These are phyloP conservation scores for Micrasema minimum DNA, from an alignment of 1,140 invertebrate species.

Conservation along the genomic window DNA sequence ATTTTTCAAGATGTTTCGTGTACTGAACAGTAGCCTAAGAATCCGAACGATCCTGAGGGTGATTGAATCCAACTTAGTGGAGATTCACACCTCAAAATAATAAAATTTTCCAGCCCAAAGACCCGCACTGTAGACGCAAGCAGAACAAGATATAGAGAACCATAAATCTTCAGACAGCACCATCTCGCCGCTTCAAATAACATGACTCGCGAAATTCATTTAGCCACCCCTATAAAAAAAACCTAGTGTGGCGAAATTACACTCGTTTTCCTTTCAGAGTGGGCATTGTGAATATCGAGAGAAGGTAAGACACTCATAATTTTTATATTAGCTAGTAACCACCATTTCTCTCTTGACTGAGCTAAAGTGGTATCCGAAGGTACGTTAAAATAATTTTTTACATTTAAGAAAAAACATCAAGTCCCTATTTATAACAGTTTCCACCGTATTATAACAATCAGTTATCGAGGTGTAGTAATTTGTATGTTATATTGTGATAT, in stretches of 20 bases:
- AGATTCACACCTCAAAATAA: slow-evolving; percentile 34
- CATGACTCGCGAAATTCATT: slow-evolving; percentile 37
- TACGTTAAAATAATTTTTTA: neutral
- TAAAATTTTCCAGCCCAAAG: slow-evolving; percentile 28
- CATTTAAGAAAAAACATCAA: neutral
- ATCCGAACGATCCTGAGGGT: slow-evolving; percentile 21
- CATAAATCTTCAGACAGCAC: slow-evolving; percentile 1
- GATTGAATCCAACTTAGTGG: slow-evolving; percentile 21
- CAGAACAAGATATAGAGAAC: slow-evolving; percentile 22
- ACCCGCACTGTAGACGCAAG: neutral
- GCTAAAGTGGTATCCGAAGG: neutral
- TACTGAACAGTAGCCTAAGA: slow-evolving; percentile 25
- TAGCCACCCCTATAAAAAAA: slow-evolving; percentile 13
- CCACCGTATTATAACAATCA: no score
- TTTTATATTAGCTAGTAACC: neutral
- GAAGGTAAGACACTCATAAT: neutral
- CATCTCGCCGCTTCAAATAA: slow-evolving; percentile 25
- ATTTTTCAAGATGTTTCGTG: slow-evolving; percentile 3
- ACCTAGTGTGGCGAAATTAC: slow-evolving; percentile 5
- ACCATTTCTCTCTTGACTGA: neutral
- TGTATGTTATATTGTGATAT: neutral
- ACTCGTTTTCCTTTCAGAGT: neutral
- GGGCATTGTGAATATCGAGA: neutral
- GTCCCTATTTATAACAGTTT: no score
- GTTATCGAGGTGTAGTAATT: no score